Conservation (phyloP, 2,797 vertebrate species). For the Syngnathus acus region DNA sequence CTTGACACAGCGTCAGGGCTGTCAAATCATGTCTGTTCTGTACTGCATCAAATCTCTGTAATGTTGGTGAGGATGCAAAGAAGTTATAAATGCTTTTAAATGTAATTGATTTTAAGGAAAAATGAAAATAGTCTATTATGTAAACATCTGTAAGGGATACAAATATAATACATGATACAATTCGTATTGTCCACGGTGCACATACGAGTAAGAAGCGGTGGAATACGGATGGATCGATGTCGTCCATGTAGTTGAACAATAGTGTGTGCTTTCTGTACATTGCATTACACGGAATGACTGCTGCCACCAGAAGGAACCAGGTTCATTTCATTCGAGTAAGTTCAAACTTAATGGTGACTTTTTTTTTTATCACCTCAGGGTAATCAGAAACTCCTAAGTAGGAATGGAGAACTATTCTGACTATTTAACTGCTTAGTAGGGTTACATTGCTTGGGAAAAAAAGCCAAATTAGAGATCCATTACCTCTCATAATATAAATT, state of each 20-base stretch:
- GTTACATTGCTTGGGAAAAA: conserved; percentile 12
- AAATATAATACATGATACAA: background rate
- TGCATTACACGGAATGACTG: background rate
- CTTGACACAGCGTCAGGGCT: conserved; percentile 34
- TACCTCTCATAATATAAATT: conserved; percentile 44
- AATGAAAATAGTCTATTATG: background rate
- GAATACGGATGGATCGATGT: background rate
- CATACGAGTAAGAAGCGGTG: background rate
- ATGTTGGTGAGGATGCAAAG: conserved; percentile 44
- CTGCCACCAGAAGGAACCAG: no score
- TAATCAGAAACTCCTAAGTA: background rate
- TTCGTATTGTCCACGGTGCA: background rate
- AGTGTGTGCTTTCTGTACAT: background rate
- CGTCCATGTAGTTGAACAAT: no score
- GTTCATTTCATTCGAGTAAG: no score
- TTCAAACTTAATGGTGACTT: background rate
- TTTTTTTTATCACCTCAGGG: background rate
- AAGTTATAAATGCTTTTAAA: conserved; percentile 42
- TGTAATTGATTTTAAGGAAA: conserved; percentile 10
- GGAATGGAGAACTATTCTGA: conserved; percentile 3
- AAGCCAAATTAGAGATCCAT: conserved; percentile 49
- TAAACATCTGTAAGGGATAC: background rate
- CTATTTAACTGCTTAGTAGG: background rate
- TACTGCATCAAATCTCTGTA: conserved; percentile 44
- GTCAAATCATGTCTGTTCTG: conserved; percentile 40